Conservation (phyloP, 2,797 vertebrate species). For the Nasua narica region DNA sequence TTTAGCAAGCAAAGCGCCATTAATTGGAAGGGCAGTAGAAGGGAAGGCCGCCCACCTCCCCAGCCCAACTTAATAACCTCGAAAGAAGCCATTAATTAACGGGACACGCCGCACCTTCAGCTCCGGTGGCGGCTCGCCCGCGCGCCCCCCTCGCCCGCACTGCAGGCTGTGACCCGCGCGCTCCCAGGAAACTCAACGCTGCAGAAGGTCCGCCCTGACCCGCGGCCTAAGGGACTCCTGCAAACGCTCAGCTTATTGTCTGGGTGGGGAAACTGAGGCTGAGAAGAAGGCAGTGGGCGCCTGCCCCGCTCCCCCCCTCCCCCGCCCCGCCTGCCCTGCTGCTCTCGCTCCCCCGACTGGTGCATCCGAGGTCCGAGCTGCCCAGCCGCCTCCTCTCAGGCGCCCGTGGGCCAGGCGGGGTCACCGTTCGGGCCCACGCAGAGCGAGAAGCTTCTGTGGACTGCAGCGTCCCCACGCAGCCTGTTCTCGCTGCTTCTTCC, state of each 20-base stretch:
- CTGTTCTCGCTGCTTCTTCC: no score
- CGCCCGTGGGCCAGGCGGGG: neutral
- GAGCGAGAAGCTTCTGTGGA: neutral
- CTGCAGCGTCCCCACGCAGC: neutral
- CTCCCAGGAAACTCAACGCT: neutral
- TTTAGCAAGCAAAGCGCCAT: constrained; percentile 66
- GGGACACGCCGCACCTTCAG: constrained; percentile 56
- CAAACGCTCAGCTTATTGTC: neutral
- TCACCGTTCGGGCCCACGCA: neutral
- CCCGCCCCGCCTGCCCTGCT: fast-evolving
- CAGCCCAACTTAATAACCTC: constrained; percentile 89
- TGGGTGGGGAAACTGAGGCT: neutral
- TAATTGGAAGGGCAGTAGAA: constrained; percentile 84
- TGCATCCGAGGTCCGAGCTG: neutral
- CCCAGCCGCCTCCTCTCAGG: neutral
- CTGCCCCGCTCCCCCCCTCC: no score
- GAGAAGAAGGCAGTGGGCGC: neutral
- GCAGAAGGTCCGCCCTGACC: neutral
- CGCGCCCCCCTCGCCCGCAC: fast-evolving
- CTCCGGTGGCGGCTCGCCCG: neutral
- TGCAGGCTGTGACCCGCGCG: neutral
- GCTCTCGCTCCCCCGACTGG: neutral
- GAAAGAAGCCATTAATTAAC: constrained; percentile 80
- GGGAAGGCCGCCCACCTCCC: constrained; percentile 90
- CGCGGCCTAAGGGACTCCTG: neutral